These are phyloP conservation scores for Catostylus mosaicus DNA, from an alignment of 30 jellyfish, hydroid and myxozoan species.

Conservation along the genomic window DNA sequence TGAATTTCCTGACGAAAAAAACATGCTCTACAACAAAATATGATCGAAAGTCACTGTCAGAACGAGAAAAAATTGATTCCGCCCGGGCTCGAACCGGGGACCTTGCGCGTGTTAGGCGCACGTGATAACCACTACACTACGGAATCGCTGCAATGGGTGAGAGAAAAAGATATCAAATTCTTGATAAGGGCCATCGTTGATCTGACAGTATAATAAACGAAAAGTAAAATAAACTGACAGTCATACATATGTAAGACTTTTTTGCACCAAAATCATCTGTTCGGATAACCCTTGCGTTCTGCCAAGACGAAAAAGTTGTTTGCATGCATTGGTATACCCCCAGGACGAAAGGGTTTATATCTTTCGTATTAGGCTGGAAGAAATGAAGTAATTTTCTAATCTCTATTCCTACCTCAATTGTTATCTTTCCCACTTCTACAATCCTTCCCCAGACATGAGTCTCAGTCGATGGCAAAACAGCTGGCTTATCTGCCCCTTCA, in stretches of 20 bases:
- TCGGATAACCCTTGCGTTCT: not conserved
- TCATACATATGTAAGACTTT: too few species aligned
- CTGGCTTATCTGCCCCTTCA: constrained; percentile 70
- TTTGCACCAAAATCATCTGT: too few species aligned
- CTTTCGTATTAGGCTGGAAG: not conserved
- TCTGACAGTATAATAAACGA: not conserved
- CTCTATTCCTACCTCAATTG: constrained; percentile 55
- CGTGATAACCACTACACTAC: constrained; percentile 71
- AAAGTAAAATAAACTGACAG: not conserved
- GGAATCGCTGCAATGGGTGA: constrained; percentile 20
- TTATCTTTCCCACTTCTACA: constrained; percentile 72
- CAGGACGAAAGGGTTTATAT: not conserved
- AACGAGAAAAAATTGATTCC: constrained; percentile 36
- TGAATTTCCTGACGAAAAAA: not conserved
- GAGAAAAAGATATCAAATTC: not conserved
- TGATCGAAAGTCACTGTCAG: not conserved
- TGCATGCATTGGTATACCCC: not conserved
- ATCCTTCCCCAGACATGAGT: constrained; percentile 90
- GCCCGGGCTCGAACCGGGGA: constrained; percentile 79
- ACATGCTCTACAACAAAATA: not conserved
- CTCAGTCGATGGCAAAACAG: constrained; percentile 81
- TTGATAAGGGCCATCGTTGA: not conserved
- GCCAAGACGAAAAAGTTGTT: not conserved
- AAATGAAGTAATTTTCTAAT: not conserved
- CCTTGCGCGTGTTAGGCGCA: constrained; percentile 76